phyloP scores from a whole-genome alignment of 2,888 invertebrate genomes.

The Acronicta alni region DNA sequence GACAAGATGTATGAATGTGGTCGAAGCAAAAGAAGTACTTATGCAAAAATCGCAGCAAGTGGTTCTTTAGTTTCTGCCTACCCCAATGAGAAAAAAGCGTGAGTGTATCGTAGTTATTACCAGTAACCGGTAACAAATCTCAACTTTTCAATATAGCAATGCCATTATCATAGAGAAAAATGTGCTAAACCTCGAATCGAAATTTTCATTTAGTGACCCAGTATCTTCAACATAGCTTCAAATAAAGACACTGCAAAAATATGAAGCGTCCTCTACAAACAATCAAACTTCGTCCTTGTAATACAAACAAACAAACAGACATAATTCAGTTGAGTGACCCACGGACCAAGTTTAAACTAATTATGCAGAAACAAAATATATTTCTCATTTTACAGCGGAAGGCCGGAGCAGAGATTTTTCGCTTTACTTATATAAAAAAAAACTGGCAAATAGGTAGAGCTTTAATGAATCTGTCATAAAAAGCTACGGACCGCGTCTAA shows the following conservation, averaged over 20 bases:
- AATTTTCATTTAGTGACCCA: constrained; percentile 2
- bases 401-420: constrained; percentile 42
- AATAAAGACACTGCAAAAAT: constrained; percentile 51
- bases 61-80: too few species aligned
- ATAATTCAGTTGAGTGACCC: constrained; percentile 75
- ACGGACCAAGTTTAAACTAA: constrained; percentile 69
- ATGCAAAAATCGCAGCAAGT: too few species aligned
- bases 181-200: not conserved
- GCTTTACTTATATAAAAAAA: constrained; percentile 40
- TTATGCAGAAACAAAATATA: constrained; percentile 74
- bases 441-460: constrained; percentile 52
- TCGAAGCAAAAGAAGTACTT: too few species aligned
- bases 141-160: too few species aligned
- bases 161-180: not conserved
- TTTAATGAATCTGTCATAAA: constrained; percentile 62
- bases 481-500: constrained; percentile 55
- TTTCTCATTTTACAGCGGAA: constrained; percentile 54
- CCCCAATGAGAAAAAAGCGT: too few species aligned
- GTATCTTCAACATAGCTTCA: constrained; percentile 35
- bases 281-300: constrained; percentile 57
- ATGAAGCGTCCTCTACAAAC: constrained; percentile 44
- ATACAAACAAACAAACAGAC: constrained; percentile 70
- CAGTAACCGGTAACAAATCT: too few species aligned
- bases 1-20: too few species aligned
- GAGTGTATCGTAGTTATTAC: too few species aligned